Evolutionary conservation across 1,140 invertebrate species (phyloP).

Genomic region (Temnothorax nylanderi): DNA sequence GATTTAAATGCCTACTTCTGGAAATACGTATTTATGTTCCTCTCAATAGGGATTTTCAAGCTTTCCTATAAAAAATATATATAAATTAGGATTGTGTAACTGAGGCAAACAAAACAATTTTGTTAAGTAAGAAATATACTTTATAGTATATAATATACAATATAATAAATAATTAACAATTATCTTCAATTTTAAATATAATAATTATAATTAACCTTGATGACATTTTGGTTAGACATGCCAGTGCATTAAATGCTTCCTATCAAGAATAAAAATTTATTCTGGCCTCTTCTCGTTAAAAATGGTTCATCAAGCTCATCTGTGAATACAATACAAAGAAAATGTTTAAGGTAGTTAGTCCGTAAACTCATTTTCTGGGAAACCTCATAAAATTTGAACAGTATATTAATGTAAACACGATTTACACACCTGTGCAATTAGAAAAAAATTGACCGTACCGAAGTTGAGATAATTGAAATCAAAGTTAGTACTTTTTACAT

Average conservation of each 20-base stretch:
- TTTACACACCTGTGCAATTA: too few relatives aligned
- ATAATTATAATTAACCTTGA: slow-evolving; percentile 9
- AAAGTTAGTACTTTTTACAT: too few relatives aligned
- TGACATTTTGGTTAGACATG: slow-evolving; percentile 25
- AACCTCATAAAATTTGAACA: too few relatives aligned
- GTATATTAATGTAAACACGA: too few relatives aligned
- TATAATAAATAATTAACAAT: too few relatives aligned
- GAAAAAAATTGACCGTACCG: too few relatives aligned
- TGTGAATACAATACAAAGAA: slow-evolving; percentile 1
- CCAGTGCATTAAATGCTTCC: slow-evolving; percentile 1
- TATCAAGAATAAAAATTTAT: neutral
- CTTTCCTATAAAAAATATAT: slow-evolving; percentile 45
- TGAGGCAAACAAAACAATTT: neutral
- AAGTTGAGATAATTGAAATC: too few relatives aligned
- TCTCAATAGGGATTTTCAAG: slow-evolving; percentile 24
- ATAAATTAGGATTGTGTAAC: neutral
- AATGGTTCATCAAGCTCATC: neutral
- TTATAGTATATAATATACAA: neutral
- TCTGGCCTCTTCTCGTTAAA: neutral
- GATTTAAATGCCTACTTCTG: slow-evolving; percentile 26
- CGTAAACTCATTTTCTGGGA: too few relatives aligned
- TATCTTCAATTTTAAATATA: neutral
- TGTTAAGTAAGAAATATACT: neutral
- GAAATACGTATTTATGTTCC: slow-evolving; percentile 23
- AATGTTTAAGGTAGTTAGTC: neutral